Base-by-base conservation (phyloP, 2,113 vertebrate species). In the Petrocephalus microphthalmus region DNA sequence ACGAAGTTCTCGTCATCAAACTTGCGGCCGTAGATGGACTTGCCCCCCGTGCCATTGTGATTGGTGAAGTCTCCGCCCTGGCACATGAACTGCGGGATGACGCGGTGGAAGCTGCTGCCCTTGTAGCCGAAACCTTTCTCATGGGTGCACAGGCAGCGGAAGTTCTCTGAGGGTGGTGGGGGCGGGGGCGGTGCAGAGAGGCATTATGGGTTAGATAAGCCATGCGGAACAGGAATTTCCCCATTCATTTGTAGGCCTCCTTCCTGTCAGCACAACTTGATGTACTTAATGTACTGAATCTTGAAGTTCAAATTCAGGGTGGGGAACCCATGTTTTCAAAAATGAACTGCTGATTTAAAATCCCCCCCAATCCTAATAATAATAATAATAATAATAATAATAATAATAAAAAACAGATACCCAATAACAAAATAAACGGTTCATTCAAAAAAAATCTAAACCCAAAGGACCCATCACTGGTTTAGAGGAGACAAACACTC, bases 1-100 rank as follows among this genome's bases (percentile, higher is more conserved):
- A 99, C 97, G 90, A 99, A 99, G 94, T 99, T 99, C 88, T 99
- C 98, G 20, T 99, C 98, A 0, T 99, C 98, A 82, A 99, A 99
- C 92, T 99, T 99, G 91, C 94, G 95, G 2, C 98, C 98, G 0
- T 99, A 99, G 94, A 99, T 99, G 56, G 98, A 98, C 90, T 99
- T 99, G 53, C 98, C 98, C 0, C 98, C 98, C 0, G 97, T 99
- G 94, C 98, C 98, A 0, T 99, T 99, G 94, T 99, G 98, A 94
- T 99, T 98, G 91, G 98, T 99, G 95, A 99, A 99, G 86, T 99
- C 98, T 0, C 98, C 98, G 0, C 96, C 98, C 93, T 99, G 98
- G 91, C 97, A 99, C 98, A 99, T 99, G 92, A 99, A 99, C 96
- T 99, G 98, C 29, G 98, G 98, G 89, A 99, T 99, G 93, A 99